These are phyloP conservation scores for Xyrichtys novacula DNA, from an alignment of 2,797 vertebrate genomes.

Conservation along the genomic window DNA sequence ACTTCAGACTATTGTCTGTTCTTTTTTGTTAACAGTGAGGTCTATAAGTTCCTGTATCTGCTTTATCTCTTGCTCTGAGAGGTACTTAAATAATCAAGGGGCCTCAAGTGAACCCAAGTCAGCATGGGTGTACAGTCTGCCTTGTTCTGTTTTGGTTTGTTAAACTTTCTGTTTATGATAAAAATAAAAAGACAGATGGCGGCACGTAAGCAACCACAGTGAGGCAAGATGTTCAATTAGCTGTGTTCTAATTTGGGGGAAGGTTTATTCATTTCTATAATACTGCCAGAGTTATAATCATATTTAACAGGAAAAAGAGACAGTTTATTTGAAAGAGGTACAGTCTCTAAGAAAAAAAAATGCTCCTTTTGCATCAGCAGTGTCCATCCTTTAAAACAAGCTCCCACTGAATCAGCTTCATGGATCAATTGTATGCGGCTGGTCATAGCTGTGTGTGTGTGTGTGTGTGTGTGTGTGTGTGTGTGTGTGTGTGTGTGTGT, in stretches of 20 bases:
- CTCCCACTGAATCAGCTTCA: background rate
- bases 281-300: background rate
- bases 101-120: slow-evolving; percentile 23
- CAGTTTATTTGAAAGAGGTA: slow-evolving; percentile 4
- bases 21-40: background rate
- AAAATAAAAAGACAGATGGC: slow-evolving; percentile 48
- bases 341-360: background rate
- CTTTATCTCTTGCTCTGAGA: slow-evolving; percentile 14
- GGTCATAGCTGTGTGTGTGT: background rate
- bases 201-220: slow-evolving; percentile 17
- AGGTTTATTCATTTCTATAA: background rate
- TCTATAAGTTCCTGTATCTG: slow-evolving; percentile 4
- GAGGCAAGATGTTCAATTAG: slow-evolving; percentile 21
- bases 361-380: background rate
- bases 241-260: slow-evolving; percentile 25
- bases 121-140: slow-evolving; percentile 15
- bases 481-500: too few relatives aligned
- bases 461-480: too few relatives aligned
- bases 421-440: background rate
- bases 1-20: background rate
- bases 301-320: background rate
- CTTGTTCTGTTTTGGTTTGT: slow-evolving; percentile 24
- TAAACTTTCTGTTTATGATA: slow-evolving; percentile 27
- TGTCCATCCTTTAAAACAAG: background rate
- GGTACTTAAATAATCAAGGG: slow-evolving; percentile 22